Evolutionary conservation across 1,140 invertebrate genomes (phyloP).

Genomic region (Anagrus nilaparvatae): DNA sequence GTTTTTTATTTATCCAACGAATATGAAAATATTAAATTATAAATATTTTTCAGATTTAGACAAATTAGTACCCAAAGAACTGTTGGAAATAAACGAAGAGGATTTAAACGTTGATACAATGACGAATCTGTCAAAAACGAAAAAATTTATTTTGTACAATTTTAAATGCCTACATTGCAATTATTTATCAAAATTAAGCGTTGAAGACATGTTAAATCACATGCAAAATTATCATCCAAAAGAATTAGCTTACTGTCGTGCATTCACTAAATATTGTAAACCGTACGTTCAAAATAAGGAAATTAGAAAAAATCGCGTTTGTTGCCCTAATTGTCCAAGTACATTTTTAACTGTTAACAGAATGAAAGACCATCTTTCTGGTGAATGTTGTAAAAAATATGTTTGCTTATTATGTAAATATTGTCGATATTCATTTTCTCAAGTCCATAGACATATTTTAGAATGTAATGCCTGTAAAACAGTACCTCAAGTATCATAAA

Average conservation of each 20-base stretch:
- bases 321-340: conserved; percentile 21
- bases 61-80: too few relatives aligned
- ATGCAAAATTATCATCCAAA: background rate
- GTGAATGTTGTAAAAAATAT: conserved; percentile 24
- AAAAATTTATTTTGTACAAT: too few relatives aligned
- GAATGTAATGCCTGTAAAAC: too few relatives aligned
- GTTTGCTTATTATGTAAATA: background rate
- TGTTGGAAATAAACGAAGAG: too few relatives aligned
- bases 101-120: too few relatives aligned
- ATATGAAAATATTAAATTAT: too few relatives aligned
- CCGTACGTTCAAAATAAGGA: background rate
- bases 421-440: too few relatives aligned
- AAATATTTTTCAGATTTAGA: too few relatives aligned
- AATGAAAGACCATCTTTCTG: conserved; percentile 26
- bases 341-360: conserved; percentile 15
- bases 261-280: background rate
- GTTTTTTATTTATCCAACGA: too few relatives aligned
- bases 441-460: too few relatives aligned
- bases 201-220: background rate
- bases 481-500: too few relatives aligned
- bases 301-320: conserved; percentile 5
- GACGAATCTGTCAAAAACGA: too few relatives aligned
- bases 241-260: background rate
- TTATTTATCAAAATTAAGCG: background rate
- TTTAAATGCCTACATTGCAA: background rate